Evolutionary conservation across 2,888 invertebrate genomes (phyloP), one percentile per base, ranked within the genome.

Genomic region (Xestoiulus laeticollis): DNA sequence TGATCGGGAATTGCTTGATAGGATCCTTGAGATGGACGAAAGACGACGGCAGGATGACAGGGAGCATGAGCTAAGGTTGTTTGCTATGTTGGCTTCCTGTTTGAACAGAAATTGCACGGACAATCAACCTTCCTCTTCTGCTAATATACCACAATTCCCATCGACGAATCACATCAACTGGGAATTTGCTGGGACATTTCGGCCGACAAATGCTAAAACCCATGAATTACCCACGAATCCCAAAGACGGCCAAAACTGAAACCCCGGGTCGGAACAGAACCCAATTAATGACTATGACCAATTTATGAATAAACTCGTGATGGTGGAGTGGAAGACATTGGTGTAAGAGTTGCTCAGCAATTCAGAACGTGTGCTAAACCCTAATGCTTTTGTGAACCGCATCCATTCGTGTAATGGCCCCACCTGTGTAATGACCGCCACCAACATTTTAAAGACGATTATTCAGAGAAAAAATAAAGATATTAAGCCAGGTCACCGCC

Each of bases 11-110:
- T 1, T 86, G n/a, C n/a, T 86, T 12, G 86, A 86, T n/a, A 86
- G 48, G 48, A 48, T 86, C 86, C n/a, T 86, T 19, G 86, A 86
- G 59, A 12, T 86, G 86, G 86, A 86, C 43, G 86, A 86, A 12
- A 0, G 86, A 26, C 43, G 86, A 12, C 22, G 86, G 53, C 32
- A 43, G n/a, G 86, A 86, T 22, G 86, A 86, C 19, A n/a, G 86
- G 14, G 86, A 86, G n/a, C 86, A 86, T 30, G 86, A 86, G 16
- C 33, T 59, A 6, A 48, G 53, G 26, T 26, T 86, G 22, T 86
- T 53, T 8, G 32, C 86, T 10, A 32, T 86, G 32, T 26, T 86
- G 22, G 48, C 59, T 1, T 48, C 48, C 8, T 59, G 86, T 26
- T 16, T 86, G n/a, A 53, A 44, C 48, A 85, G n/a, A 14, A 85